These are phyloP conservation scores for Mobula hypostoma DNA, from an alignment of 2,113 vertebrate genomes.

Conservation along the genomic window DNA sequence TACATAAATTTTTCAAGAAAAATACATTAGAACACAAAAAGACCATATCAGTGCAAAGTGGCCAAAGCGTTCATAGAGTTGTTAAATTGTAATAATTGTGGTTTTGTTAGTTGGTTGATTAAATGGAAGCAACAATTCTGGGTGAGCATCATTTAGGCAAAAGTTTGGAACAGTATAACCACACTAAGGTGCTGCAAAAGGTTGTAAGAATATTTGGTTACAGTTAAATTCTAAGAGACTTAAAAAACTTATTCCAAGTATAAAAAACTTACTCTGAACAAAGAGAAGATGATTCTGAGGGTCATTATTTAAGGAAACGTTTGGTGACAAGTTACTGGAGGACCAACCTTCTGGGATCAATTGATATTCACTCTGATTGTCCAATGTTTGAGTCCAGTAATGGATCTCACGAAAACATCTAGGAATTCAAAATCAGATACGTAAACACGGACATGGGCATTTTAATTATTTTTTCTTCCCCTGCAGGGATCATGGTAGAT, in stretches of 20 bases:
- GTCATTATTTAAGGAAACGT: not conserved
- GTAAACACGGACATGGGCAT: not conserved
- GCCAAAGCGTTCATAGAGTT: no score
- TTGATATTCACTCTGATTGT: not conserved
- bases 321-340: not conserved
- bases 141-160: not conserved
- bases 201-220: not conserved
- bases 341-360: not conserved
- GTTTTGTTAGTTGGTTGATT: no score
- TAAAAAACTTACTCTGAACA: not conserved
- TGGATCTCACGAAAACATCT: not conserved
- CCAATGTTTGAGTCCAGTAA: not conserved
- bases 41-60: no score
- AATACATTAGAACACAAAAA: no score
- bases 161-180: not conserved
- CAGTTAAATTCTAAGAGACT: not conserved
- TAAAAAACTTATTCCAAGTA: not conserved
- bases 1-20: no score
- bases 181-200: not conserved
- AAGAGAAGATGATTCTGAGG: not conserved
- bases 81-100: no score
- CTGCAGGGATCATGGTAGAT: not conserved
- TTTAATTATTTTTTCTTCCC: conserved; percentile 8
- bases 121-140: not conserved
- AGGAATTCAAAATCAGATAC: conserved; percentile 7